Evolutionary conservation across 30 jellyfish, hydroid and myxozoan genomes (phyloP).

Genomic region (Aurelia sp.): DNA sequence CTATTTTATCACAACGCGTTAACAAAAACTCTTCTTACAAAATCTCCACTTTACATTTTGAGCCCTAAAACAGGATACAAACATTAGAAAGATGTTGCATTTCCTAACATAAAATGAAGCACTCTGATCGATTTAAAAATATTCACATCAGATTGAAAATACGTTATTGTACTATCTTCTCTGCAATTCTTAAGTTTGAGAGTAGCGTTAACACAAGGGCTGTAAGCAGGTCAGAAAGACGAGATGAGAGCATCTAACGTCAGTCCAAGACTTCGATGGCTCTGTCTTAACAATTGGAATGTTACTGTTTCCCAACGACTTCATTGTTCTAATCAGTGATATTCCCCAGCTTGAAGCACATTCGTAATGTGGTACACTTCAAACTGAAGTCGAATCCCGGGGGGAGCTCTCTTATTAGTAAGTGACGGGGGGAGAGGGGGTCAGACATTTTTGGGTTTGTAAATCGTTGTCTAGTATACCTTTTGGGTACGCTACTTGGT

Average conservation of each 20-base stretch:
- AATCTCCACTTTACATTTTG: background rate
- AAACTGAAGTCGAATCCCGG: background rate
- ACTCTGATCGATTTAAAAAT: constrained; percentile 14
- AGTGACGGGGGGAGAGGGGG: no score
- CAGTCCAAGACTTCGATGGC: background rate
- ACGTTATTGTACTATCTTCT: background rate
- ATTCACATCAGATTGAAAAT: constrained; percentile 53
- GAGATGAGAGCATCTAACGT: background rate
- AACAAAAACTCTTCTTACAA: background rate
- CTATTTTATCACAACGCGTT: background rate
- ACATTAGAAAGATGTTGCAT: constrained; percentile 1
- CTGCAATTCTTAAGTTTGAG: background rate
- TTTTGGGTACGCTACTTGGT: no score
- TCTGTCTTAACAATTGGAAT: background rate
- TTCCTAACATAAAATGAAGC: constrained; percentile 24
- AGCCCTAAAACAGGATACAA: constrained; percentile 3
- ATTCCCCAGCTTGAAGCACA: no score
- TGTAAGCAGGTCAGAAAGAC: no score
- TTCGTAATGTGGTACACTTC: no score
- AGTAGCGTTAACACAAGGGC: no score
- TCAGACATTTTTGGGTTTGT: no score
- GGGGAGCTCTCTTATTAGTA: no score
- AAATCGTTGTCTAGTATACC: no score
- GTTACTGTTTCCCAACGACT: no score
- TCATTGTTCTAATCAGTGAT: no score